phyloP scores from a whole-genome alignment of 2,797 vertebrate species.

The Spinibarbus caldwelli region DNA sequence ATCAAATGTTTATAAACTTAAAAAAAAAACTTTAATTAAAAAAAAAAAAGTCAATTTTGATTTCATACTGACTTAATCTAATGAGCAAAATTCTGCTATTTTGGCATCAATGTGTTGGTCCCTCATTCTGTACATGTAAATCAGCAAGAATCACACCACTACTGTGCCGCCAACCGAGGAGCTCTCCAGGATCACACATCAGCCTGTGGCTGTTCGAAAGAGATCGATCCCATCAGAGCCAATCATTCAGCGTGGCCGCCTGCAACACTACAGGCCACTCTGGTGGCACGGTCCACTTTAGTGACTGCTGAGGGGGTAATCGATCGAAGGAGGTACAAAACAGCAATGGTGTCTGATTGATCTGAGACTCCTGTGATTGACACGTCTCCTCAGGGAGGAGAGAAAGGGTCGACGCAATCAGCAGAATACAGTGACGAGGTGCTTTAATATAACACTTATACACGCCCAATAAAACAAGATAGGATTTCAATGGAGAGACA shows the following conservation, averaged over 20 bases:
- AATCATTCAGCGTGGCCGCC: conserved; percentile 66
- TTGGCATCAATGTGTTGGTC: background rate
- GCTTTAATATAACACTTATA: conserved; percentile 22
- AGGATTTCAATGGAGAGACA: conserved; percentile 19
- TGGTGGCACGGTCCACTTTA: conserved; percentile 24
- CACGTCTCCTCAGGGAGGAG: conserved; percentile 68
- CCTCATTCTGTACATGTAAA: background rate
- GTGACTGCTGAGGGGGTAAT: conserved; percentile 68
- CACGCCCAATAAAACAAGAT: conserved; percentile 51
- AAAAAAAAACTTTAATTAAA: too few species aligned
- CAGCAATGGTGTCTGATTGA: conserved; percentile 71
- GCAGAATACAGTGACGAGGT: conserved; percentile 63
- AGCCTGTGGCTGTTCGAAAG: conserved; percentile 43
- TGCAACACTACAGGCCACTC: conserved; percentile 41
- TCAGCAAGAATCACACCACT: background rate
- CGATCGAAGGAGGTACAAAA: conserved; percentile 65
- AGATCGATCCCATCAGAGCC: conserved; percentile 77
- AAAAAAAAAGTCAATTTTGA: background rate
- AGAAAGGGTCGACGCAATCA: conserved; percentile 71
- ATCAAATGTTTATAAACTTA: too few species aligned
- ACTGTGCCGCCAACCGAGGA: background rate
- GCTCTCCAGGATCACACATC: conserved; percentile 19
- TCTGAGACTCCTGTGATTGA: conserved; percentile 74
- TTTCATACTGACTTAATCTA: background rate
- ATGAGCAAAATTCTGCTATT: background rate